Percentiles rank a stretch among this genome's conserved stretches.
phyloP scores from a whole-genome alignment of 1,140 invertebrate genomes.

The Rhagoletis zephyria region DNA sequence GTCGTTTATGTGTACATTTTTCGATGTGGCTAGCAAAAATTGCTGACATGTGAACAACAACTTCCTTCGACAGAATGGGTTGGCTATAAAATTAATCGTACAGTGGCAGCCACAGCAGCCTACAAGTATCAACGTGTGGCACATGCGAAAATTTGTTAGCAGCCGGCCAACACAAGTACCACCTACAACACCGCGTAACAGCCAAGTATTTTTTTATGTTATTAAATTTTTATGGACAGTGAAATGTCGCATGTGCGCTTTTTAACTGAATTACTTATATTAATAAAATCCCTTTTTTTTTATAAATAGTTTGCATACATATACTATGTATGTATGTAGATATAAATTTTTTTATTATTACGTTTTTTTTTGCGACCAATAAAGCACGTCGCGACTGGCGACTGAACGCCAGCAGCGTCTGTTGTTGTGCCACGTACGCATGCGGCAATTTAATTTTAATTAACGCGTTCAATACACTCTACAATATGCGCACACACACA shows the following conservation, averaged over 20 bases:
- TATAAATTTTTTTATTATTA: background rate
- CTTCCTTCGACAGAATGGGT: background rate
- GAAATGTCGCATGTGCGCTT: too few relatives aligned
- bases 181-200: background rate
- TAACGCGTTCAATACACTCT: constrained; percentile 60
- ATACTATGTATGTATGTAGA: too few relatives aligned
- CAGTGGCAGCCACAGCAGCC: background rate
- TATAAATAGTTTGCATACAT: too few relatives aligned
- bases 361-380: background rate
- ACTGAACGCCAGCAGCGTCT: constrained; percentile 33
- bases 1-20: background rate
- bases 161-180: background rate
- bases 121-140: background rate
- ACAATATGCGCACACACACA: background rate
- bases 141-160: constrained; percentile 24
- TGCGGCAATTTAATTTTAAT: constrained; percentile 64
- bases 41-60: background rate
- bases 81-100: constrained; percentile 5
- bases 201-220: background rate
- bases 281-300: too few relatives aligned
- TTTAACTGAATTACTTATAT: background rate
- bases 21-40: background rate
- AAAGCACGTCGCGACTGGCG: constrained; percentile 42
- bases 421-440: constrained; percentile 34
- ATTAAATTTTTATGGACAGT: background rate